phyloP scores from a whole-genome alignment of 2,888 invertebrate species.

The Erebia palarica region DNA sequence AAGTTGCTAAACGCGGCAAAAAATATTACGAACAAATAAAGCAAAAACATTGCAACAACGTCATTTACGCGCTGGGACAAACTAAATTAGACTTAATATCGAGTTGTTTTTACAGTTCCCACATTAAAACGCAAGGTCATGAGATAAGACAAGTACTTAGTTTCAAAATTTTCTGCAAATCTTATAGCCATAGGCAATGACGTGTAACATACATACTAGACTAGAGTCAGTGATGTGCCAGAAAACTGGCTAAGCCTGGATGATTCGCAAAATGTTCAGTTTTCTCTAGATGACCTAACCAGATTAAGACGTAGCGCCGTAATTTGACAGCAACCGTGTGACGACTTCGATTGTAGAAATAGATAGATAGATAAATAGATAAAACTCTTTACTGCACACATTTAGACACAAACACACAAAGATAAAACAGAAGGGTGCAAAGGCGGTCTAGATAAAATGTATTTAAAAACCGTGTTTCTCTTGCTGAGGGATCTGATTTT shows the following conservation, averaged over 20 bases:
- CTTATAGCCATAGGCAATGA: background rate
- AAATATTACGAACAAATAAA: conserved; percentile 19
- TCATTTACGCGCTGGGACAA: conserved; percentile 57
- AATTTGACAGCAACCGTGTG: too few species aligned
- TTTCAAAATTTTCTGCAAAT: conserved; percentile 38
- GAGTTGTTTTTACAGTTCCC: conserved; percentile 43
- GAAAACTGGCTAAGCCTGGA: background rate
- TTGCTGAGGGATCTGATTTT: too few species aligned
- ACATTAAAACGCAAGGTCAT: conserved; percentile 48
- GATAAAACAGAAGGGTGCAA: too few species aligned
- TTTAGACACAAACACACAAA: too few species aligned
- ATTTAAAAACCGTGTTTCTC: too few species aligned
- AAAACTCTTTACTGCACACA: too few species aligned
- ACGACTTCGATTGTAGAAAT: too few species aligned
- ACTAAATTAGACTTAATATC: conserved; percentile 62
- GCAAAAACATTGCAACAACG: conserved; percentile 49
- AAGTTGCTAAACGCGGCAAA: conserved; percentile 25
- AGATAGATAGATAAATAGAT: too few species aligned
- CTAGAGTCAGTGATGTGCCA: background rate
- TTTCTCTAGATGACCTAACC: too few species aligned
- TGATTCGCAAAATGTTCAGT: background rate
- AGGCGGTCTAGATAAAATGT: too few species aligned
- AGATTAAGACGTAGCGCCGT: too few species aligned
- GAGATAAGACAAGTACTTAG: conserved; percentile 31
- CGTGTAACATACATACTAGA: background rate